These are phyloP conservation scores for Nothoprocta perdicaria DNA, from an alignment of 2,113 vertebrate genomes.

Conservation along the genomic window DNA sequence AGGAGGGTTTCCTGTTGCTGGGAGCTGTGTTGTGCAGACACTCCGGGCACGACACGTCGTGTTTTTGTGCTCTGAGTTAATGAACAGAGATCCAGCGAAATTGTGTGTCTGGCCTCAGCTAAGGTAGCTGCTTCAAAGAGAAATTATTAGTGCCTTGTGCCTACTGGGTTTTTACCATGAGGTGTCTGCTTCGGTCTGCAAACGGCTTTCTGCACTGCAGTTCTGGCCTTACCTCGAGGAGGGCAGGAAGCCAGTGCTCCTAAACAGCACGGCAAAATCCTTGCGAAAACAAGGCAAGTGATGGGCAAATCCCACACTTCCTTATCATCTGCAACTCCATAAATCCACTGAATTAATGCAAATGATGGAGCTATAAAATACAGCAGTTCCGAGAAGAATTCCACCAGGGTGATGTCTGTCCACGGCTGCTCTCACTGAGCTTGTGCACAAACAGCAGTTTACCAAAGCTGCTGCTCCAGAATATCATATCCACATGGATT, in stretches of 20 bases:
- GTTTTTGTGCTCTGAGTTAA: not conserved
- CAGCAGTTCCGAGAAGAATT: too few relatives aligned
- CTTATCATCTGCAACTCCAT: not conserved
- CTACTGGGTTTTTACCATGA: not conserved
- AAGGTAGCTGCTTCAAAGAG: accelerated
- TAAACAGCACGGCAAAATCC: not conserved
- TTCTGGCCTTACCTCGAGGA: not conserved
- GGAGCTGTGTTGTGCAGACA: accelerated
- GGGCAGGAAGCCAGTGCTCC: not conserved
- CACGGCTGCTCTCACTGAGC: accelerated
- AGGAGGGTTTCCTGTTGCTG: accelerated
- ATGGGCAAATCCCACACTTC: not conserved
- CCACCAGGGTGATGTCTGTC: too few relatives aligned
- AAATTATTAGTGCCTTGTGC: not conserved
- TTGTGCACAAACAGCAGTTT: accelerated
- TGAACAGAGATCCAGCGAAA: not conserved
- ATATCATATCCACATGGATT: too few relatives aligned
- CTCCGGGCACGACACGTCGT: not conserved
- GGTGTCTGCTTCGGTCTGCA: not conserved
- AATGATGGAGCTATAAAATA: too few relatives aligned
- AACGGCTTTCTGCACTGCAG: not conserved
- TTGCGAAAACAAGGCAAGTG: not conserved
- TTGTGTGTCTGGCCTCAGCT: not conserved
- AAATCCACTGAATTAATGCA: not conserved
- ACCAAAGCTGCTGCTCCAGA: accelerated